Evolutionary conservation across 2,888 invertebrate species (phyloP).

Genomic region (Xestia sexstrigata): DNA sequence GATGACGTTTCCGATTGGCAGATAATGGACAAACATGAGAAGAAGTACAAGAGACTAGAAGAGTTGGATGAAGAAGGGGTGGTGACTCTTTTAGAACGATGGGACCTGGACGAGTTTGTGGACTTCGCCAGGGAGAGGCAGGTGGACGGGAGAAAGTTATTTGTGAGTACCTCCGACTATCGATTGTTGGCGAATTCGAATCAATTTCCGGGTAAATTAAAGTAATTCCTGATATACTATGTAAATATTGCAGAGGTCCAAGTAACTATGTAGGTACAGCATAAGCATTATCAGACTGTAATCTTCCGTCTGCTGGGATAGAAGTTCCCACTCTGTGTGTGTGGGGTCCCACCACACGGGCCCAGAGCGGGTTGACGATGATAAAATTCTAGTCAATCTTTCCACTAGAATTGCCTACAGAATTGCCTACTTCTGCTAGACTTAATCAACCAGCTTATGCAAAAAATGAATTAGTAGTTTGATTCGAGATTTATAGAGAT

Average conservation of each 20-base stretch:
- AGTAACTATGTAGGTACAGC: too few species aligned
- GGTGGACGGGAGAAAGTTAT: conserved; percentile 79
- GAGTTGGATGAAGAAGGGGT: conserved; percentile 75
- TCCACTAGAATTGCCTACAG: not conserved
- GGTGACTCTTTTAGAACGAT: conserved; percentile 72
- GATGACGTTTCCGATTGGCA: not conserved
- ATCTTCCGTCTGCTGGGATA: too few species aligned
- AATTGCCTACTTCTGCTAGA: not conserved
- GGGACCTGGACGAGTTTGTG: conserved; percentile 78
- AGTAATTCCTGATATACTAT: too few species aligned
- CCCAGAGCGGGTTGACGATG: too few species aligned
- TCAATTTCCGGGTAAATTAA: not conserved
- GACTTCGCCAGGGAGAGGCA: conserved; percentile 78
- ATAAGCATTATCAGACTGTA: too few species aligned
- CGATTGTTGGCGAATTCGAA: too few species aligned
- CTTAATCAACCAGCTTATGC: not conserved
- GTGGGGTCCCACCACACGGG: too few species aligned
- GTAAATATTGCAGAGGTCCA: too few species aligned
- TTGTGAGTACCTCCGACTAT: conserved; percentile 72
- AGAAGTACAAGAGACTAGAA: conserved; percentile 70
- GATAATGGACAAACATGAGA: conserved; percentile 66
- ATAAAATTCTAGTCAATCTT: too few species aligned
- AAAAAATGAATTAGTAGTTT: not conserved
- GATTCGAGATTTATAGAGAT: not conserved
- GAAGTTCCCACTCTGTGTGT: too few species aligned